Conservation (phyloP, 2,797 vertebrate genomes). For the Phataginus tetradactyla region DNA sequence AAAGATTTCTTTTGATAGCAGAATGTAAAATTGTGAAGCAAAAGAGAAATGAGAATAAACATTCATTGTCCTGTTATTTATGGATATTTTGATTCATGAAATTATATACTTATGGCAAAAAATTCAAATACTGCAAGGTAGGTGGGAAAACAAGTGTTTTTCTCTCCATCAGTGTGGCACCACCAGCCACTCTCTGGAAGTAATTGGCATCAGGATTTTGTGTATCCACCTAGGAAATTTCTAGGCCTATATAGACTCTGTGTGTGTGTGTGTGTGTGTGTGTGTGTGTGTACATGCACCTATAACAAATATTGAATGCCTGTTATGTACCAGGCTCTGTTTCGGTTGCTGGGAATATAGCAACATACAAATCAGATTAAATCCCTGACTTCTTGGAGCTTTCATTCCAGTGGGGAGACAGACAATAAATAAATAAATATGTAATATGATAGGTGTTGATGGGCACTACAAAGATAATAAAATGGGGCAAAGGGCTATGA, state of each 20-base stretch:
- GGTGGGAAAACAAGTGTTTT: not conserved
- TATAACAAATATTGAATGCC: not conserved
- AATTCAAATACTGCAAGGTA: not conserved
- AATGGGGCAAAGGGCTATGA: not conserved
- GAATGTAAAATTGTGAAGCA: not conserved
- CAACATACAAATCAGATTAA: not conserved
- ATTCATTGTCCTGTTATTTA: not conserved
- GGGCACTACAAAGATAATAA: not conserved
- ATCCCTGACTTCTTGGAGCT: not conserved
- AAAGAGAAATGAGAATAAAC: not conserved
- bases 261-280: rapidly evolving
- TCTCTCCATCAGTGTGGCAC: not conserved
- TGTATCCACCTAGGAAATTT: not conserved
- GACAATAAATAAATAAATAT: not conserved
- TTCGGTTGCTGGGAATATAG: not conserved
- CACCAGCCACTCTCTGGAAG: not conserved
- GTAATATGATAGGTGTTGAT: not conserved
- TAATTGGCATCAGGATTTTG: not conserved
- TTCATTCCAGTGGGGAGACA: not conserved
- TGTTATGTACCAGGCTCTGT: not conserved
- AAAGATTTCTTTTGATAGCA: not conserved
- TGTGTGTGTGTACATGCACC: not conserved
- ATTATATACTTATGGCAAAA: not conserved
- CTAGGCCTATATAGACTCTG: not conserved
- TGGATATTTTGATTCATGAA: not conserved